Evolutionary conservation across 2,113 vertebrate genomes (phyloP), one percentile per base, ranked within the genome.

Genomic region (Halichoeres trimaculatus): DNA sequence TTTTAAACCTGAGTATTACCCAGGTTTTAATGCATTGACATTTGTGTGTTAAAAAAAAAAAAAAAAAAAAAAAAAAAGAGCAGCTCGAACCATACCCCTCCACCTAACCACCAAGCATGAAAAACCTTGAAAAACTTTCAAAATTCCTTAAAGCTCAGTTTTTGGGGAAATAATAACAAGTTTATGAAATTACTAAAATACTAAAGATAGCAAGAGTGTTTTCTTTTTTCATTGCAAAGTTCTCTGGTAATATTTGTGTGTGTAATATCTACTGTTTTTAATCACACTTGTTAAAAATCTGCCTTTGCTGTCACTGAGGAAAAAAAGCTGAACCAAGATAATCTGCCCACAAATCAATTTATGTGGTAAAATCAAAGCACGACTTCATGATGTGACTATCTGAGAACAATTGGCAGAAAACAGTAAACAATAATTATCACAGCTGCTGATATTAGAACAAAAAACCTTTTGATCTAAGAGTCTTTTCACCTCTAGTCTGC

Each of bases 401-500:
- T 43, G 8, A 60, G 54, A 47, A 26, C 5, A n/a, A 41, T 8
- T 36, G 14, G n/a, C 52, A 52, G 11, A n/a, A 58, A 30, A 22
- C 20, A 45, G 43, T 47, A 23, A 43, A 58, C 5, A 66, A 16
- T 8, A 2, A 61, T 38, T 40, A 40, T 12, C 11, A 41, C 20
- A 53, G 51, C 13, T 56, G 41, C 24, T 20, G 16, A 51, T 43
- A 56, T 24, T 10, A 41, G 55, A 56, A 22, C 6, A 2, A 43
- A 17, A 43, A 34, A 51, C 53, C 19, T 8, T 58, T 24, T 68
- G 56, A 62, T 45, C 19, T 11, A 30, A 61, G 17, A 43, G 14
- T 7, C 35, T 3, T 11, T 74, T 94, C 86, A 97, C 96, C 95
- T 93, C 91, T 95, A 74, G 71, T 72, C 38, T 91, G 93, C 43